Evolutionary conservation across 2,113 vertebrate species (phyloP).

Genomic region (Patagioenas fasciata): DNA sequence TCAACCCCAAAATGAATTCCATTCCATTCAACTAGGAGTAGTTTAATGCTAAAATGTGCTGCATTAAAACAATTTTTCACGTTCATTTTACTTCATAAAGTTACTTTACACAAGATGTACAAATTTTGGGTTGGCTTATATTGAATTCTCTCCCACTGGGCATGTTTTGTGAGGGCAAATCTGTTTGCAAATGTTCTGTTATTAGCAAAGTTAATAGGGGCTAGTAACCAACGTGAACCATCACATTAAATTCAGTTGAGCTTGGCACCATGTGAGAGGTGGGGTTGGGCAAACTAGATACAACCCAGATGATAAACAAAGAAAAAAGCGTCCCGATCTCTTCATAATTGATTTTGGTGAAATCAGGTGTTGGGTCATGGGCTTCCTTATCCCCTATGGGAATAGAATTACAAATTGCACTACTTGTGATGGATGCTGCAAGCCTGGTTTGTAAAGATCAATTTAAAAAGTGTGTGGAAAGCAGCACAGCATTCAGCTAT

Average conservation of each 20-base stretch:
- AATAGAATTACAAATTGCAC: neutral
- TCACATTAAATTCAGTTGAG: neutral
- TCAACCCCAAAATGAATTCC: neutral
- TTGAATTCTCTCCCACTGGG: neutral
- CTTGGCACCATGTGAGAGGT: rapidly evolving
- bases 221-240: rapidly evolving
- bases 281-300: neutral
- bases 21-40: neutral
- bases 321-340: neutral
- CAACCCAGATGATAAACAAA: neutral
- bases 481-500: neutral
- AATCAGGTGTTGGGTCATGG: neutral
- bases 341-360: neutral
- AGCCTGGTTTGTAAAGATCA: neutral
- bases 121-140: neutral
- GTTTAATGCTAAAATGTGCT: neutral
- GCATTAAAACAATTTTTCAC: neutral
- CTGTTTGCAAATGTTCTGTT: neutral
- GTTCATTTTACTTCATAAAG: neutral
- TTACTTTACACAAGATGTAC: neutral
- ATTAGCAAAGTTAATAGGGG: neutral
- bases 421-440: neutral
- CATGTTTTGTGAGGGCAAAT: neutral
- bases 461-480: neutral
- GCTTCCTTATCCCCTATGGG: neutral